Base-by-base conservation (phyloP, 2,113 vertebrate species). In the Aptenodytes forsteri region DNA sequence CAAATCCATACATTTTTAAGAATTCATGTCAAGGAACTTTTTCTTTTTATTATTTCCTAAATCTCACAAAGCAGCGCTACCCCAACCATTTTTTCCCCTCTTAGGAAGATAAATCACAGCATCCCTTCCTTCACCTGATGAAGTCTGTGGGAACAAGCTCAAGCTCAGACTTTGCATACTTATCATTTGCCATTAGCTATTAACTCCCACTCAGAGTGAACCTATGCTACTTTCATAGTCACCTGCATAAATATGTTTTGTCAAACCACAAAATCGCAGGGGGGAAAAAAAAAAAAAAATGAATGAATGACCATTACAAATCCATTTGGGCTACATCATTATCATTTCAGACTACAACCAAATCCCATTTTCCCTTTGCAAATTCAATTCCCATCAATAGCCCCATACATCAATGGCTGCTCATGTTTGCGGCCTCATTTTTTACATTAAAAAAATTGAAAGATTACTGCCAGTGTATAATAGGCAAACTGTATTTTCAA, bases 311-410 rank as follows among this genome's bases (percentile, higher is more conserved):
- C 98, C 98, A 99, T 98, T 98, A 98, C 98, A 98, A 98, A 99
- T 98, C 98, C 96, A 98, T 98, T 98, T 98, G 97, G 98, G 95
- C 96, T 92, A 97, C 98, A 98, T 98, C 98, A 98, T 99, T 98
- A 98, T 97, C 95, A 98, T 98, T 98, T 98, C 98, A 98, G 97
- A 97, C 98, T 97, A 98, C 96, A 98, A 98, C 97, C 97, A 98
- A 98, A 99, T 99, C 98, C 98, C 98, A 99, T 99, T 98, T 98
- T 98, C 98, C 98, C 98, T 98, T 97, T 96, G 98, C 97, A 98
- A 98, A 98, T 98, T 98, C 98, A 97, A 97, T 98, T 98, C 97
- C 96, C 98, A 98, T 98, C 98, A 98, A 98, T 97, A 97, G 98
- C 88, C 89, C 97, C 94, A 98, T 98, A 98, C 80, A 98, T 98